These are phyloP conservation scores for Lysiphlebus fabarum DNA, from an alignment of 1,140 invertebrate species.

Conservation along the genomic window DNA sequence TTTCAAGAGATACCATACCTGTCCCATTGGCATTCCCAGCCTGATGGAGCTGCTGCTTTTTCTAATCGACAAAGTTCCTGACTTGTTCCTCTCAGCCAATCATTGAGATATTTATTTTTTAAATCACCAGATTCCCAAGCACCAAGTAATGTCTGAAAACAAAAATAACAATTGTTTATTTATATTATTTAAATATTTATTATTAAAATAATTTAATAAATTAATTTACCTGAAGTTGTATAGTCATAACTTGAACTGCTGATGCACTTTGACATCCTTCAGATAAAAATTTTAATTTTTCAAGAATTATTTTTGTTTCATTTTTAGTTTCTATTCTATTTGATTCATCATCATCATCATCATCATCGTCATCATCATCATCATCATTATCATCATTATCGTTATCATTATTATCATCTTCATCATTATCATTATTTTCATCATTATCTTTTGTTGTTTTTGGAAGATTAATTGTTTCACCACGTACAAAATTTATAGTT, in stretches of 20 bases:
- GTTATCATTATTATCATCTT: background rate
- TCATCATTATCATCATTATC: constrained; percentile 15
- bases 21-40: constrained; percentile 73
- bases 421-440: too few species aligned
- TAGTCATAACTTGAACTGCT: constrained; percentile 64
- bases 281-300: constrained; percentile 65
- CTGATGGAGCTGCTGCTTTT: constrained; percentile 62
- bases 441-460: constrained; percentile 1
- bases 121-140: constrained; percentile 64
- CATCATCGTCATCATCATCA: background rate
- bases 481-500: background rate
- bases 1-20: constrained; percentile 59
- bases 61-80: constrained; percentile 61
- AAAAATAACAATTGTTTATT: constrained; percentile 15
- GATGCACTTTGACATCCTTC: constrained; percentile 61
- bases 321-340: constrained; percentile 46
- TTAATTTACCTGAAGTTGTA: constrained; percentile 63
- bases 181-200: constrained; percentile 14
- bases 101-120: constrained; percentile 58
- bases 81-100: constrained; percentile 61
- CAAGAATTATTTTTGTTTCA: constrained; percentile 53
- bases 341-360: constrained; percentile 27
- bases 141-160: constrained; percentile 59
- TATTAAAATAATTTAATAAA: too few species aligned
- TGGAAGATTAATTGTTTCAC: constrained; percentile 1